Percentiles rank a stretch among this genome's conserved stretches.
These are phyloP conservation scores for Amblyjoppa proteus DNA, from an alignment of 2,888 invertebrate species.

Conservation along the genomic window DNA sequence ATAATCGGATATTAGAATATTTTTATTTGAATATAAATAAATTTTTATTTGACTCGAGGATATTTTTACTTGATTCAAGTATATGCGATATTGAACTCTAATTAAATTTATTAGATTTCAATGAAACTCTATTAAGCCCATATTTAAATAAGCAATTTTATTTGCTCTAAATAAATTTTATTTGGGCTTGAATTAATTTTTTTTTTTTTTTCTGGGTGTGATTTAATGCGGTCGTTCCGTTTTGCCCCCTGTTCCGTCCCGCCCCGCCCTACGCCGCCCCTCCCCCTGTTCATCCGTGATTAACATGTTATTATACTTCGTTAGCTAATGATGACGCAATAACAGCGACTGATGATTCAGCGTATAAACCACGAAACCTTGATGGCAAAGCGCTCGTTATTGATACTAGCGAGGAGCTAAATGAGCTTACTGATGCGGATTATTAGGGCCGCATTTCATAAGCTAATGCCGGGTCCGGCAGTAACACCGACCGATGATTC, in stretches of 20 bases:
- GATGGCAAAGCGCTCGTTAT: slow-evolving; percentile 12
- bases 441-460: slow-evolving; percentile 18
- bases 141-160: no score
- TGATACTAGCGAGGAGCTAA: slow-evolving; percentile 2
- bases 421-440: slow-evolving; percentile 1
- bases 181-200: no score
- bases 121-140: no score
- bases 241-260: not conserved
- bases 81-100: no score
- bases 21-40: no score
- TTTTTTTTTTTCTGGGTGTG: no score
- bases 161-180: no score
- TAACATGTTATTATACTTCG: slow-evolving; percentile 42
- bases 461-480: slow-evolving; percentile 12
- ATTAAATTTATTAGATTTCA: no score
- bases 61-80: no score
- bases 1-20: no score
- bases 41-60: no score
- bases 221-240: not conserved
- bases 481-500: not conserved
- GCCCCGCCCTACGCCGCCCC: not conserved
- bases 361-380: slow-evolving; percentile 11
- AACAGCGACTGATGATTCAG: slow-evolving; percentile 42
- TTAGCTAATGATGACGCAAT: slow-evolving; percentile 47
- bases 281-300: slow-evolving; percentile 3